Percentiles rank a stretch among this genome's conserved stretches.
Conservation (phyloP, 1,140 invertebrate genomes). For the Heliconius melpomene region DNA sequence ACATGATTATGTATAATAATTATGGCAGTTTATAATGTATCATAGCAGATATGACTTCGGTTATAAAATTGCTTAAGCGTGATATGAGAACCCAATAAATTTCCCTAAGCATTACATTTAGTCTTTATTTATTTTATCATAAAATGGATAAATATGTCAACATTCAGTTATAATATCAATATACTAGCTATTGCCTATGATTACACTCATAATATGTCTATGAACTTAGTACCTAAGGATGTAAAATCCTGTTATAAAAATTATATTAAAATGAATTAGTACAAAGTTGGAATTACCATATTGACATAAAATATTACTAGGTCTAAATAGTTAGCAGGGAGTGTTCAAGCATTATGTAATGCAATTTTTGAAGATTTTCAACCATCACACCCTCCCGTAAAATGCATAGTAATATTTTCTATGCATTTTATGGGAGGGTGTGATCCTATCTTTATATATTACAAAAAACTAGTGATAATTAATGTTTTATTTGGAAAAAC, state of each 20-base stretch:
- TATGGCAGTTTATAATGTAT: constrained; percentile 47
- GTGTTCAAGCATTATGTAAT: background rate
- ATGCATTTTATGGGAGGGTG: too few species aligned
- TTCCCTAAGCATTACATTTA: constrained; percentile 53
- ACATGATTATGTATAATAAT: constrained; percentile 62
- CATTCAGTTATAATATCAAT: constrained; percentile 6
- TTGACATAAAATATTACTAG: background rate
- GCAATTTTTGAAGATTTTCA: too few species aligned
- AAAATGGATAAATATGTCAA: constrained; percentile 4
- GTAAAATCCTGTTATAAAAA: constrained; percentile 5
- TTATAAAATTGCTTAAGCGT: constrained; percentile 43
- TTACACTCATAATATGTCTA: background rate
- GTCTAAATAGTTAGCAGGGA: background rate
- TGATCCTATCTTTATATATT: too few species aligned
- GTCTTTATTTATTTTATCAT: constrained; percentile 22
- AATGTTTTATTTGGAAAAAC: too few species aligned
- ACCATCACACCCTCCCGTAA: too few species aligned
- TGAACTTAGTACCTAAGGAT: background rate
- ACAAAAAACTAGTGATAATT: too few species aligned
- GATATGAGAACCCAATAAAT: constrained; percentile 59
- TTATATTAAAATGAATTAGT: background rate
- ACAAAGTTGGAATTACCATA: background rate
- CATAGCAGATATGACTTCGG: constrained; percentile 42
- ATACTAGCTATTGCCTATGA: constrained; percentile 3
- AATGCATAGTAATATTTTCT: too few species aligned